Evolutionary conservation across 1,140 invertebrate species (phyloP), one percentile per base, ranked within the genome.

Genomic region (Triops longicaudatus): DNA sequence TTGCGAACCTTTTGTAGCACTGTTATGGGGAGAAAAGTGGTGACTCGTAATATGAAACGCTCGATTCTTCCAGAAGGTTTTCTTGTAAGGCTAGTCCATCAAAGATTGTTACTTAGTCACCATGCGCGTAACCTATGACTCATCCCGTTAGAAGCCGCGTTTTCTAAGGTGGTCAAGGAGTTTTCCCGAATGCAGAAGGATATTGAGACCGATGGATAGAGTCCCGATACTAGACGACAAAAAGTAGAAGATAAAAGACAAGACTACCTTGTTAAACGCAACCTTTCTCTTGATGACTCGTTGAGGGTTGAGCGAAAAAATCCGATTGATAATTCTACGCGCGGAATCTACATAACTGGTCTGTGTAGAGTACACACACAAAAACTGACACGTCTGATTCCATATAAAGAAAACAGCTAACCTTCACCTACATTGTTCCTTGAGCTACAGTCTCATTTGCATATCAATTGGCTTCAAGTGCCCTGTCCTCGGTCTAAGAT

Each of bases 251-350:
- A 22, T 2, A n/a, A 17, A 63, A 22, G 17, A 63, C 17, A 63
- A 63, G 50, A 17, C 0, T n/a, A 14, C 17, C 50, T 6, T 63
- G n/a, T 22, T 22, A 37, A 37, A 37, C 31, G 31, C 50, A 63
- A 63, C 50, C 50, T 63, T 63, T 63, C 50, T 63, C 50, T 63
- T 63, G 22, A 63, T 63, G n/a, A 63, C 50, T 63, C 50, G 50
- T 63, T 22, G 10, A 22, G 14, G n/a, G n/a, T n/a, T 22, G 6
- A 63, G 22, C 17, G 17, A 63, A 63, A 63, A 63, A 63, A 9
- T 63, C 10, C 14, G 6, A 63, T 63, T 63, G 14, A 10, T 63
- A 63, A 63, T 22, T 63, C 50, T 22, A 63, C 50, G 50, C 50
- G 50, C 22, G 7, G 50, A 10, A 63, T 63, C 50, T 63, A 14